Percentiles rank a stretch among this genome's conserved stretches.
Evolutionary conservation across 2,113 vertebrate species (phyloP).

Genomic region (Poecilia latipinna): DNA sequence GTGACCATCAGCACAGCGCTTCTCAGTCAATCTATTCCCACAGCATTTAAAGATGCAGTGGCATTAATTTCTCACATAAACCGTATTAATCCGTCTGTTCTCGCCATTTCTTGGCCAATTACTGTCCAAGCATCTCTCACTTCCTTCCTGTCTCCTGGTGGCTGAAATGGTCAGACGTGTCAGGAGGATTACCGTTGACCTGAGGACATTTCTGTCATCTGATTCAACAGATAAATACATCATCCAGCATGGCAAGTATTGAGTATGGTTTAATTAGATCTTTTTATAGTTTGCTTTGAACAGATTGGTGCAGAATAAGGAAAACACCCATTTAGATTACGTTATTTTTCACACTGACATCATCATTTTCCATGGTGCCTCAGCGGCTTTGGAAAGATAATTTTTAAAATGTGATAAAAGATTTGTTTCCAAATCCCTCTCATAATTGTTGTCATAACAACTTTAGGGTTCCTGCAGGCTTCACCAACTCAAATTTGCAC

Average conservation of each 20-base stretch:
- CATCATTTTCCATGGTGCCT: too few species aligned
- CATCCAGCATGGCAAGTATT: neutral
- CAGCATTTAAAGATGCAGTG: constrained; percentile 10
- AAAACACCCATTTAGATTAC: too few species aligned
- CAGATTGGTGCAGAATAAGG: too few species aligned
- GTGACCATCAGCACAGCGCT: constrained; percentile 42
- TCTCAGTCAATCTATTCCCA: constrained; percentile 24
- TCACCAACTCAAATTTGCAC: too few species aligned
- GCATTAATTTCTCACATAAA: neutral
- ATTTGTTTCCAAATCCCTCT: too few species aligned
- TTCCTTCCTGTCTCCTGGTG: constrained; percentile 34
- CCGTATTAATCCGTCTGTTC: neutral
- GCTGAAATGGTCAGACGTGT: constrained; percentile 45
- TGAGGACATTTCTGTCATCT: constrained; percentile 16
- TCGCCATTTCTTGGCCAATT: constrained; percentile 45
- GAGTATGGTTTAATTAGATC: neutral
- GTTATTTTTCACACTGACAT: too few species aligned
- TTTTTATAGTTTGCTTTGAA: neutral
- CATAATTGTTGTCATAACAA: too few species aligned
- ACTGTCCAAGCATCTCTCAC: constrained; percentile 10
- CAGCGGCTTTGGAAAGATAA: too few species aligned
- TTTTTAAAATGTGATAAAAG: too few species aligned
- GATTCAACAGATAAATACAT: neutral
- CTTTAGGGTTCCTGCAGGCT: too few species aligned
- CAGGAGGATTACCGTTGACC: constrained; percentile 29